Evolutionary conservation across 1,140 invertebrate genomes (phyloP).

Genomic region (Bombyx mandarina): DNA sequence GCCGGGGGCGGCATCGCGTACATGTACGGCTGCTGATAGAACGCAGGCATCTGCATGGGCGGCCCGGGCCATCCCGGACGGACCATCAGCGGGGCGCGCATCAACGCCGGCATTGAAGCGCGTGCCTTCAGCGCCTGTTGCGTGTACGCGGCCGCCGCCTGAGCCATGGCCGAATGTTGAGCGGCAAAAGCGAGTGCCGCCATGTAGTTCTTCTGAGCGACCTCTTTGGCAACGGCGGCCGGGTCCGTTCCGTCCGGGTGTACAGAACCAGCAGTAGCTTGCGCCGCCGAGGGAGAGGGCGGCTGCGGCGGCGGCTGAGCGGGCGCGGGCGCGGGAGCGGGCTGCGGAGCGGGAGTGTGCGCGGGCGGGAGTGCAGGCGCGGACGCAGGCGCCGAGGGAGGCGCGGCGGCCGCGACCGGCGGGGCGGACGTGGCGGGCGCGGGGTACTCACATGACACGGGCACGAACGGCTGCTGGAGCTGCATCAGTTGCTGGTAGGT

Average conservation of each 20-base stretch:
- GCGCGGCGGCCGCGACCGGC: slow-evolving; percentile 49
- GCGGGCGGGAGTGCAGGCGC: slow-evolving; percentile 45
- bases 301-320: slow-evolving; percentile 28
- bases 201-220: slow-evolving; percentile 84
- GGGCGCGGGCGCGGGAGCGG: slow-evolving; percentile 18
- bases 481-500: slow-evolving; percentile 97
- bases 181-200: slow-evolving; percentile 60
- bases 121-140: slow-evolving; percentile 79
- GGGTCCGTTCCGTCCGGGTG: slow-evolving; percentile 52
- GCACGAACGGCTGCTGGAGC: slow-evolving; percentile 92
- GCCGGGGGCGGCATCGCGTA: slow-evolving; percentile 73
- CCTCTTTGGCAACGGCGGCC: slow-evolving; percentile 77
- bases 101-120: slow-evolving; percentile 45
- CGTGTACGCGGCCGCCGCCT: slow-evolving; percentile 80
- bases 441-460: slow-evolving; percentile 93
- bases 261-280: slow-evolving; percentile 45
- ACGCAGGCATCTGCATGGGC: slow-evolving; percentile 49
- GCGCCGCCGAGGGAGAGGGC: slow-evolving; percentile 50
- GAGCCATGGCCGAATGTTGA: slow-evolving; percentile 60
- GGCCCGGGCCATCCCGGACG: slow-evolving; percentile 53
- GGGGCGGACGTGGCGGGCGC: slow-evolving; percentile 76
- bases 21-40: slow-evolving; percentile 72
- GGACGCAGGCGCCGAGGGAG: slow-evolving; percentile 24
- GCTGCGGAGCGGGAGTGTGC: slow-evolving; percentile 74
- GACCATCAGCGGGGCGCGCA: slow-evolving; percentile 55